These are phyloP conservation scores for Zaprionus davidi DNA, from an alignment of 1,140 invertebrate species.

Conservation along the genomic window DNA sequence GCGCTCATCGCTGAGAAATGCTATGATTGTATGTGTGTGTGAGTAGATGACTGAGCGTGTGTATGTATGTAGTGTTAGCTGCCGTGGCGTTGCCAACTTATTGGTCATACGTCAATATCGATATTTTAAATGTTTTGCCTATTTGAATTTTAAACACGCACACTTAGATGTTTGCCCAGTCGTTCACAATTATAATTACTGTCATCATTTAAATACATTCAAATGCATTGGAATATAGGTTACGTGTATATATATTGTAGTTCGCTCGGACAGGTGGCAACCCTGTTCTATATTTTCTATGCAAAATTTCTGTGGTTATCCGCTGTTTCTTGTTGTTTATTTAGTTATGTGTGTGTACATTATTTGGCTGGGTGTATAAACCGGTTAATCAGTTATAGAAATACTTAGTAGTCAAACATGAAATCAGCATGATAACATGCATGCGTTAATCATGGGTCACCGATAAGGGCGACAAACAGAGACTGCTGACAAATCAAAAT, in stretches of 20 bases:
- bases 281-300: constrained; percentile 44
- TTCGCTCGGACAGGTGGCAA: constrained; percentile 54
- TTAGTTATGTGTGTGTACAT: constrained; percentile 26
- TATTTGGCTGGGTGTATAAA: constrained; percentile 62
- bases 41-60: constrained; percentile 17
- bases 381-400: constrained; percentile 65
- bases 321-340: constrained; percentile 39
- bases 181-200: constrained; percentile 23
- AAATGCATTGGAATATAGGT: constrained; percentile 9
- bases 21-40: constrained; percentile 31
- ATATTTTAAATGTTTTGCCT: constrained; percentile 55
- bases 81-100: constrained; percentile 73
- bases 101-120: constrained; percentile 75
- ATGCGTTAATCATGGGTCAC: constrained; percentile 54
- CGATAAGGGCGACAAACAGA: constrained; percentile 51
- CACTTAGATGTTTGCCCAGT: neutral
- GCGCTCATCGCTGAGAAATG: constrained; percentile 78
- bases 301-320: constrained; percentile 38
- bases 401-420: constrained; percentile 51
- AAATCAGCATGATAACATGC: constrained; percentile 64
- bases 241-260: constrained; percentile 2
- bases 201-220: constrained; percentile 15
- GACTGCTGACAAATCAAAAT: constrained; percentile 42
- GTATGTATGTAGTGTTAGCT: constrained; percentile 30
- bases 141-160: constrained; percentile 36